Base-by-base conservation (phyloP, 2,113 vertebrate species). In the Sinocyclocheilus anshuiensis region DNA sequence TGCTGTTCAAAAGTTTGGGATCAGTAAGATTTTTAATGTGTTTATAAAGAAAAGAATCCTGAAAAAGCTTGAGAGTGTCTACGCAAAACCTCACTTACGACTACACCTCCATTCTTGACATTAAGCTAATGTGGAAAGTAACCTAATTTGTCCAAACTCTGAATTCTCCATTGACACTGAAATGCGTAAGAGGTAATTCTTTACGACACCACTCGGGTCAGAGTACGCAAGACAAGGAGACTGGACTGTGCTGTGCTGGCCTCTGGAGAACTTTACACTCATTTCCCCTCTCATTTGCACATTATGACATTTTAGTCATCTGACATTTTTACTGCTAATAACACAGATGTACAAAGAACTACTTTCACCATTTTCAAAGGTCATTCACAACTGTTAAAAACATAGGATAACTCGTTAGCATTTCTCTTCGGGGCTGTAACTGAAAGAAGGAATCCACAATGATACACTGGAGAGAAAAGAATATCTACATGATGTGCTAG, bases 101-200 rank as follows among this genome's bases (percentile, higher is more conserved):
- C 15, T 29, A 77, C 76, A 77, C 24, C 6, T 65, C 55, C 20
- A 42, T 24, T 57, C 63, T 79, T 79, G 6, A 57, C 53, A 36
- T 72, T 74, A 20, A 29, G 75, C 71, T 87, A 84, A 87, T 87
- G 86, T 87, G 86, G 86, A 87, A 87, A 87, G 48, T 74, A 78
- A 83, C 86, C 86, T 78, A 65, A 83, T 67, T 77, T 77, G 59
- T 36, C 36, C 36, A 57, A 77, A 42, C 81, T 83, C 74, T 84
- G 81, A 87, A 88, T 85, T 77, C 59, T 77, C 69, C 78, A 85
- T 59, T 81, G 78, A 82, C 57, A 24, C 57, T 15, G 83, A 22
- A 77, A 78, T 74, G 83, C 71, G 59, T 76, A 67, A 81, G 71
- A 77, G 78, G 57, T 55, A 13, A 61, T 63, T 63, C 61, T 82